These are phyloP conservation scores for Elysia crispata DNA, from an alignment of 2,888 invertebrate genomes.

Conservation along the genomic window DNA sequence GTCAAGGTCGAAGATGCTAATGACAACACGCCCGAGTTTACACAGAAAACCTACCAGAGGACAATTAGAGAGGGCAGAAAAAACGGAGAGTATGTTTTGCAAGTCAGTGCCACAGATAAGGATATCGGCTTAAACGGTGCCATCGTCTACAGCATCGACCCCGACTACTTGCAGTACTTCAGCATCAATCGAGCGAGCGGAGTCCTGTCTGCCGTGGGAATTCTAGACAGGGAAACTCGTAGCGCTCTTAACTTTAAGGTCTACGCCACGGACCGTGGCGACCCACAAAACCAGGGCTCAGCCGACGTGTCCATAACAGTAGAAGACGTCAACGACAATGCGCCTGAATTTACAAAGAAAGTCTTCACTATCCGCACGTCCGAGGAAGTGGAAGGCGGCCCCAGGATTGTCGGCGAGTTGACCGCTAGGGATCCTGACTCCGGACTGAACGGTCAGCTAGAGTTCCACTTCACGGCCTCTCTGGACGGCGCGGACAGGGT, in stretches of 20 bases:
- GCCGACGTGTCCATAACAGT: slow-evolving; percentile 86
- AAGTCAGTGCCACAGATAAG: slow-evolving; percentile 85
- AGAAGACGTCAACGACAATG: slow-evolving; percentile 95
- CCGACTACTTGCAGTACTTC: slow-evolving; percentile 34
- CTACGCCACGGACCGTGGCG: slow-evolving; percentile 86
- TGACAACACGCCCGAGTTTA: slow-evolving; percentile 84
- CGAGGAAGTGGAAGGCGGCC: slow-evolving; percentile 91
- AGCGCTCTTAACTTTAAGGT: slow-evolving; percentile 89
- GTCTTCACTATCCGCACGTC: slow-evolving; percentile 77
- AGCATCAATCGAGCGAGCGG: slow-evolving; percentile 37
- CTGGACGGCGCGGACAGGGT: slow-evolving; percentile 36
- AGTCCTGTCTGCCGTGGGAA: slow-evolving; percentile 40
- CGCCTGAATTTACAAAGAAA: slow-evolving; percentile 83
- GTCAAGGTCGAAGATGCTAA: slow-evolving; percentile 49
- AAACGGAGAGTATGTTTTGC: slow-evolving; percentile 40
- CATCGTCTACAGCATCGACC: slow-evolving; percentile 46
- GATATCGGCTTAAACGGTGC: slow-evolving; percentile 79
- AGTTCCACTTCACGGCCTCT: slow-evolving; percentile 37
- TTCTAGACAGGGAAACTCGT: slow-evolving; percentile 79
- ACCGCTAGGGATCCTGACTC: slow-evolving; percentile 93
- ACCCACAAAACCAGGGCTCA: slow-evolving; percentile 86
- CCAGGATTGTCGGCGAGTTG: slow-evolving; percentile 91
- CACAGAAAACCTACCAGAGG: slow-evolving; percentile 72
- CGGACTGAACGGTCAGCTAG: slow-evolving; percentile 38
- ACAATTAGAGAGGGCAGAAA: slow-evolving; percentile 48